Evolutionary conservation across 2,888 invertebrate species (phyloP).

Genomic region (Silvanus unidentatus): DNA sequence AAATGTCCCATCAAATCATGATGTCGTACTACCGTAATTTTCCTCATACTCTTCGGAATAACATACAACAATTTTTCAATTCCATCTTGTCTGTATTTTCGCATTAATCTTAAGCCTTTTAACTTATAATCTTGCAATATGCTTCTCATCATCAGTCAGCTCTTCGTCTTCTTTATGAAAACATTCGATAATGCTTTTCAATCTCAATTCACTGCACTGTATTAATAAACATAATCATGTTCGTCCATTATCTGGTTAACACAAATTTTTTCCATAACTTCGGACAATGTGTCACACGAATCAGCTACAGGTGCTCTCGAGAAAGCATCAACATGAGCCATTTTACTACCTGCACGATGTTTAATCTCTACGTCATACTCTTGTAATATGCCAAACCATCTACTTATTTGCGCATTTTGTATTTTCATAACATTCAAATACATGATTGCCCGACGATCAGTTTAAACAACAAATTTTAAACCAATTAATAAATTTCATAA

Average conservation of each 20-base stretch:
- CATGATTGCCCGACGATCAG: constrained; percentile 26
- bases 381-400: constrained; percentile 19
- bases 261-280: background rate
- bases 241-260: background rate
- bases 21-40: constrained; percentile 15
- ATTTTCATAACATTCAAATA: constrained; percentile 21
- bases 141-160: constrained; percentile 10
- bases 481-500: constrained; percentile 24
- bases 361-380: constrained; percentile 22
- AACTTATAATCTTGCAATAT: constrained; percentile 13
- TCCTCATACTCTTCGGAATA: constrained; percentile 18
- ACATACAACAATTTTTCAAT: constrained; percentile 15
- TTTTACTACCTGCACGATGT: constrained; percentile 19
- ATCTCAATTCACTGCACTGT: constrained; percentile 12
- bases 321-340: constrained; percentile 23
- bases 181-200: constrained; percentile 11
- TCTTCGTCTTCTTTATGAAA: constrained; percentile 8
- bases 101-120: constrained; percentile 8
- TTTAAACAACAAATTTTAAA: constrained; percentile 24
- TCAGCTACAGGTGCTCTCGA: constrained; percentile 16
- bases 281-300: constrained; percentile 4
- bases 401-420: constrained; percentile 21
- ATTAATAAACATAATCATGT: constrained; percentile 4
- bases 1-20: constrained; percentile 18
- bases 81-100: constrained; percentile 8